A percentile compares a stretch with the other conserved stretches of the same genome.
Evolutionary conservation across 2,113 vertebrate species (phyloP).

Genomic region (Trichomycterus rosablanca): DNA sequence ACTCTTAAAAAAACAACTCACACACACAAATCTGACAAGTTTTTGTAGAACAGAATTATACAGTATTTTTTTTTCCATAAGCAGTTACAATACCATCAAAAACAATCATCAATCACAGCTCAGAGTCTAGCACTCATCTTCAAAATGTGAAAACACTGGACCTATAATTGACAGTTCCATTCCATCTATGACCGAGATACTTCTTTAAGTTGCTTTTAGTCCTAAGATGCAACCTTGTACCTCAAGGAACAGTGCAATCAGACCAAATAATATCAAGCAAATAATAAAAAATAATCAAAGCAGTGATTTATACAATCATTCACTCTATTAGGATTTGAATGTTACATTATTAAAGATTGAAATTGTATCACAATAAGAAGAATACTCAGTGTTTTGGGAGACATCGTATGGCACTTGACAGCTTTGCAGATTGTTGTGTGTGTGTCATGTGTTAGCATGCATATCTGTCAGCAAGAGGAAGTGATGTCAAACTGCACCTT

Average conservation of each 20-base stretch:
- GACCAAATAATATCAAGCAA: constrained; percentile 22
- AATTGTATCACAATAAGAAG: neutral
- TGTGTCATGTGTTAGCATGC: neutral
- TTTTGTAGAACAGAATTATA: too few species aligned
- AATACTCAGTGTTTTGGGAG: neutral
- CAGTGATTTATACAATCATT: neutral
- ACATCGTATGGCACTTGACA: neutral
- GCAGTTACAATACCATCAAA: constrained; percentile 30
- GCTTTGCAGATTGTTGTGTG: neutral
- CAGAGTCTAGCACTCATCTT: neutral
- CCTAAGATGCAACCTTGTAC: neutral
- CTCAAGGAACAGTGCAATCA: constrained; percentile 5
- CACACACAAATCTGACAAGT: too few species aligned
- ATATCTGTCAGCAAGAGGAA: neutral
- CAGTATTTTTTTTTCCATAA: constrained; percentile 44
- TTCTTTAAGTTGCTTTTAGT: neutral
- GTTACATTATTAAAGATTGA: neutral
- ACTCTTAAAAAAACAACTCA: too few species aligned
- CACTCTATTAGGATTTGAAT: neutral
- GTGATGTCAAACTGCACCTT: neutral
- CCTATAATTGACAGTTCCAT: too few species aligned
- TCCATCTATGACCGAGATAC: too few species aligned
- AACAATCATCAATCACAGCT: constrained; percentile 22
- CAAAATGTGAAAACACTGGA: too few species aligned
- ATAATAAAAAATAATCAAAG: neutral